These are phyloP conservation scores for Campoletis raptor DNA, from an alignment of 2,888 invertebrate genomes.

Conservation along the genomic window DNA sequence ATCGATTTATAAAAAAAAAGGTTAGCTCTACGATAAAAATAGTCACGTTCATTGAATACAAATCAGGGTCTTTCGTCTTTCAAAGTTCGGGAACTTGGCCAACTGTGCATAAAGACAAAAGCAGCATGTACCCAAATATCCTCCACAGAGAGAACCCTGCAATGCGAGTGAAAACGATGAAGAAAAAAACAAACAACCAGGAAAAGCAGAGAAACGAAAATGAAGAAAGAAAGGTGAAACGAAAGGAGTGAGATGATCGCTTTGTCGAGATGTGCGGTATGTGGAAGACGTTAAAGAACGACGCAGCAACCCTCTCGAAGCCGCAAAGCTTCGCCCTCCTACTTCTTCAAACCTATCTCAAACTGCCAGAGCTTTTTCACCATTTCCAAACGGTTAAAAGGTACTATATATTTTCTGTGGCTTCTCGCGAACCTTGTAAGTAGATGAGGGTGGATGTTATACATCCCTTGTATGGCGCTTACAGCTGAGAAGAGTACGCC, in stretches of 20 bases:
- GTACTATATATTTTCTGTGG: constrained; percentile 75
- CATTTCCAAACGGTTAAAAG: constrained; percentile 79
- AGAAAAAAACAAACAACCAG: not conserved
- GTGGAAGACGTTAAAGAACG: constrained; percentile 44
- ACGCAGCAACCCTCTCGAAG: constrained; percentile 61
- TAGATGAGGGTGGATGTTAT: constrained; percentile 46
- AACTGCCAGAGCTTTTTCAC: constrained; percentile 74
- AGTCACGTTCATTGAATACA: constrained; percentile 59
- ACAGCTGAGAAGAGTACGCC: constrained; percentile 49
- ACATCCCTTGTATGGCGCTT: constrained; percentile 38
- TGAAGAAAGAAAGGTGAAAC: constrained; percentile 33
- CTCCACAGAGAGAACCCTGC: constrained; percentile 38
- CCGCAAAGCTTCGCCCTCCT: constrained; percentile 65
- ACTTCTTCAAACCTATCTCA: constrained; percentile 51
- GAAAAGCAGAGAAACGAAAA: constrained; percentile 48
- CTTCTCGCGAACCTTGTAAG: constrained; percentile 39
- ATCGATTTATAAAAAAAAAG: constrained; percentile 31
- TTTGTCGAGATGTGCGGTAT: constrained; percentile 53
- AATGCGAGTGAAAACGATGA: constrained; percentile 22
- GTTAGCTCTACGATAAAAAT: constrained; percentile 48
- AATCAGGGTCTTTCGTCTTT: constrained; percentile 32
- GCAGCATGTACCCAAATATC: constrained; percentile 9
- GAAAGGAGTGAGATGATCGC: constrained; percentile 53
- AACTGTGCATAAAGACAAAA: constrained; percentile 62
- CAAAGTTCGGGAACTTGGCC: constrained; percentile 60